Evolutionary conservation across 2,888 invertebrate genomes (phyloP).

Genomic region (Cheilosia urbana): DNA sequence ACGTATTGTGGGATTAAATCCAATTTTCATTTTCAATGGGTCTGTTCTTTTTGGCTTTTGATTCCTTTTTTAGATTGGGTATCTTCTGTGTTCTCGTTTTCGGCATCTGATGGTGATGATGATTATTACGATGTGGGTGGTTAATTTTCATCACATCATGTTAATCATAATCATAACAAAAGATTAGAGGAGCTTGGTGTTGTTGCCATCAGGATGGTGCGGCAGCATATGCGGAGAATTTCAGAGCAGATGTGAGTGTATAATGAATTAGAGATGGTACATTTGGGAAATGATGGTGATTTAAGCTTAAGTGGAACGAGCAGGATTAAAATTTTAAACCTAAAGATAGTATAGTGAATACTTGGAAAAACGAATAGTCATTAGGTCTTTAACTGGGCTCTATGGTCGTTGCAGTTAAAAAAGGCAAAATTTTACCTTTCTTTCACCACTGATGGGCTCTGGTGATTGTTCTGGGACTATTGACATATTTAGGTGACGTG

Average conservation of each 20-base stretch:
- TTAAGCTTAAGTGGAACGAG: not conserved
- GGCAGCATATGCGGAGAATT: not conserved
- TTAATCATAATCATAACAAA: conserved; percentile 66
- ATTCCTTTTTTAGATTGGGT: conserved; percentile 4
- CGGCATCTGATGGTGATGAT: conserved; percentile 41
- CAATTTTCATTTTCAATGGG: conserved; percentile 72
- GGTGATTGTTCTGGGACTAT: no score
- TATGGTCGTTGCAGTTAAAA: no score
- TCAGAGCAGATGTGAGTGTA: conserved; percentile 9
- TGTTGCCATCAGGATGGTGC: not conserved
- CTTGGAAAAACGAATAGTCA: no score
- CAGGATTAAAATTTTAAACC: not conserved
- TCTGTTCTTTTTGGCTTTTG: conserved; percentile 21
- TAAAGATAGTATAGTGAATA: no score
- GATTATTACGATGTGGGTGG: conserved; percentile 56
- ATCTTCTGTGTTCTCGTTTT: conserved; percentile 13
- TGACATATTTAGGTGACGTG: no score
- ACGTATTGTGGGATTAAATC: conserved; percentile 51
- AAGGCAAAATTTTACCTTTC: no score
- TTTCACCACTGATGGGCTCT: no score
- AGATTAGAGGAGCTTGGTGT: conserved; percentile 32
- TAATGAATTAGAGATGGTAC: not conserved
- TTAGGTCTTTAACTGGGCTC: no score
- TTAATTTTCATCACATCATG: conserved; percentile 64
- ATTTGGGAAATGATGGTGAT: conserved; percentile 17